Evolutionary conservation across 2,113 vertebrate species (phyloP), one percentile per base, ranked within the genome.

Genomic region (Siniperca chuatsi): DNA sequence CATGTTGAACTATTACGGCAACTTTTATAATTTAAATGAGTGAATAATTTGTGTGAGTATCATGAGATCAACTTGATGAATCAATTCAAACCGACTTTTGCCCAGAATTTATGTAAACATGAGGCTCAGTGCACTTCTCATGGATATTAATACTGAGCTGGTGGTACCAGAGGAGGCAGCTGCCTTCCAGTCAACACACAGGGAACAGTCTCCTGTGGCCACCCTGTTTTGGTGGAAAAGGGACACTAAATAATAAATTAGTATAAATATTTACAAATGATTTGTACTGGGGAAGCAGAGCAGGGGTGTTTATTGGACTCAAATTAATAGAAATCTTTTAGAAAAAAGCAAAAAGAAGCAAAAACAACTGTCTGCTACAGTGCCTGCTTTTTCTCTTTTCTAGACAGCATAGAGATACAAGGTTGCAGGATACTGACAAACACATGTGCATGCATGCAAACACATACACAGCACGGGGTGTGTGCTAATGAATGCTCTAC

Each of bases 401-500:
- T 29, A 74, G 40, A 58, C 44, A 15, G 48, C 8, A 62, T 55
- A 64, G 75, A 75, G 65, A 85, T 55, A 40, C 74, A 74, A 82
- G 78, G 74, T 80, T 79, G 67, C 44, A 80, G 62, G 83, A 90
- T 67, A 69, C 29, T 76, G 37, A 62, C 69, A 82, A 78, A 85
- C 66, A 74, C 12, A 64, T 35, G 48, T 2, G 44, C 68, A 70
- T 44, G 44, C 52, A 58, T 44, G 73, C 72, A 29, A 55, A 78
- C 65, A 75, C 61, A 75, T 66, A 62, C 37, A 40, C 77, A 50
- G 88, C 79, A 50, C 35, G 72, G 57, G 84, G 86, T 74, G 82
- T 70, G 84, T 80, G 82, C 42, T 92, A 93, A 94, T 93, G 90
- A 93, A 93, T 92, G 91, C 91, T 86, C 84, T 85, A 68, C 90